Conservation (phyloP, 2,888 invertebrate genomes). For the Pandemis corylana region DNA sequence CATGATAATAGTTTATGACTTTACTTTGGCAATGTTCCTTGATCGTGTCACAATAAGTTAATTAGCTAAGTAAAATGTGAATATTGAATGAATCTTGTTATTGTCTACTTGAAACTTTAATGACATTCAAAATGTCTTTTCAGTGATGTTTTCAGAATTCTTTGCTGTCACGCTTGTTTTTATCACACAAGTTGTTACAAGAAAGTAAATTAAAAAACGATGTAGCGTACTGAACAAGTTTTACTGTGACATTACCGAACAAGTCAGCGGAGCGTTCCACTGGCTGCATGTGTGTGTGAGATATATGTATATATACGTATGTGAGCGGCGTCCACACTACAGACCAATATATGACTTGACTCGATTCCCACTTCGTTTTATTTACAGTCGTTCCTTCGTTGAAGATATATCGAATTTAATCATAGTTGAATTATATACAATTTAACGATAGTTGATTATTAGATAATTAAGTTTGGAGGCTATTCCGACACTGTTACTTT, state of each 20-base stretch:
- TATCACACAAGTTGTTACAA: too few species aligned
- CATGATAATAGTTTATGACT: neutral
- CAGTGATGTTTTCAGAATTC: too few species aligned
- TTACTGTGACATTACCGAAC: slow-evolving; percentile 22
- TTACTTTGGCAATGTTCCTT: neutral
- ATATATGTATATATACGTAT: slow-evolving; percentile 34
- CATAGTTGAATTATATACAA: slow-evolving; percentile 39
- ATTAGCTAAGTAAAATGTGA: slow-evolving; percentile 23
- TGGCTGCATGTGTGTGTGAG: slow-evolving; percentile 23
- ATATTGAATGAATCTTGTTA: slow-evolving; percentile 1
- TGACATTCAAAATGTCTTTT: slow-evolving; percentile 11
- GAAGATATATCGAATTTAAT: slow-evolving; percentile 42
- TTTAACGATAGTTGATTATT: slow-evolving; percentile 28
- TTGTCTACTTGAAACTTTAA: neutral
- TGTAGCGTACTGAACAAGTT: neutral
- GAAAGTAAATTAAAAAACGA: neutral
- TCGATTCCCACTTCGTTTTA: slow-evolving; percentile 27
- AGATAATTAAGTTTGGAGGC: slow-evolving; percentile 35
- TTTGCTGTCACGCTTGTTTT: too few species aligned
- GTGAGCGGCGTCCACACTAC: slow-evolving; percentile 50
- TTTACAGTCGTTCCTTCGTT: slow-evolving; percentile 28
- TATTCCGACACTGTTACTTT: slow-evolving; percentile 36
- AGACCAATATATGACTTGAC: slow-evolving; percentile 52
- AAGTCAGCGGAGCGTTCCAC: slow-evolving; percentile 19
- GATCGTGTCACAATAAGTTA: slow-evolving; percentile 7